Evolutionary conservation across 2,888 invertebrate genomes (phyloP).

Genomic region (Hydroisotoma schaefferi): DNA sequence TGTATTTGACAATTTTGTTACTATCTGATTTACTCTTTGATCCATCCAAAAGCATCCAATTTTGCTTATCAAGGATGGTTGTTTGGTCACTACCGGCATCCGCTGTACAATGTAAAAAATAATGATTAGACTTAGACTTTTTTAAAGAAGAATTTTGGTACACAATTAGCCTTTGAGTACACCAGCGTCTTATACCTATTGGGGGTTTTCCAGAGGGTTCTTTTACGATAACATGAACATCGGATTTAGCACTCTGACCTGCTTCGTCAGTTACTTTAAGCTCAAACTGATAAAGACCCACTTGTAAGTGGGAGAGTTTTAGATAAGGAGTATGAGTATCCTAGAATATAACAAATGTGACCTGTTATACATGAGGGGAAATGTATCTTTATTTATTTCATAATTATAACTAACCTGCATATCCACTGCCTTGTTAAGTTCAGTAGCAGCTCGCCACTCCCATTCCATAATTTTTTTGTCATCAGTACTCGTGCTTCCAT

Average conservation of each 20-base stretch:
- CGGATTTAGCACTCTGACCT: conserved; percentile 79
- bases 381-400: neutral
- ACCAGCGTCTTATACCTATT: conserved; percentile 56
- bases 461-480: conserved; percentile 89
- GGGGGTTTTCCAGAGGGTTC: conserved; percentile 82
- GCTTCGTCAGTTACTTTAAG: conserved; percentile 89
- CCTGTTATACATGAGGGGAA: too few relatives aligned
- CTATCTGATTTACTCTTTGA: conserved; percentile 73
- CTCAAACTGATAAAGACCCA: conserved; percentile 90
- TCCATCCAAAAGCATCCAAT: conserved; percentile 75
- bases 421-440: conserved; percentile 77
- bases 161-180: neutral
- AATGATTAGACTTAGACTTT: neutral
- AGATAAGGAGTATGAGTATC: conserved; percentile 86
- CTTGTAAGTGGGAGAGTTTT: conserved; percentile 72
- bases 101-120: conserved; percentile 50
- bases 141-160: too few relatives aligned
- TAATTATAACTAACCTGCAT: conserved; percentile 1
- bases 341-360: conserved; percentile 52
- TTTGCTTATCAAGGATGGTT: conserved; percentile 77
- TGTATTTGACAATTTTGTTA: conserved; percentile 73
- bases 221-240: conserved; percentile 89
- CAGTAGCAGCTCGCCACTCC: conserved; percentile 90
- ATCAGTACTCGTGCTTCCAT: conserved; percentile 86
- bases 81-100: conserved; percentile 60